Conservation (phyloP, 2,797 vertebrate species). For the Leptatherina wallacei region DNA sequence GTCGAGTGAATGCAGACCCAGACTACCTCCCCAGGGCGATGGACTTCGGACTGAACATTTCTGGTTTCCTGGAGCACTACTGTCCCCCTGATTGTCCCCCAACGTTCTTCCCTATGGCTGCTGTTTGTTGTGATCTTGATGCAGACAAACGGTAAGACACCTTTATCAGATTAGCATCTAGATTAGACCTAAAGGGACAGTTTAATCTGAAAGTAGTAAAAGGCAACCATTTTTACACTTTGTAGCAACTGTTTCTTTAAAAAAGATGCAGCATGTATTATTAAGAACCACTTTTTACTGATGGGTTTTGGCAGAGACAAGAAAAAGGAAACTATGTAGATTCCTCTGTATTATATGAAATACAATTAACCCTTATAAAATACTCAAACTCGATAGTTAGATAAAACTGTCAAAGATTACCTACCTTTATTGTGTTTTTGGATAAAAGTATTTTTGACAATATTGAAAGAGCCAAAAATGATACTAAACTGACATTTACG, state of each 20-base stretch:
- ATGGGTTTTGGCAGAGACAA: not conserved
- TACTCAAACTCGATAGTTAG: not conserved
- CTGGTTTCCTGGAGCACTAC: conserved; percentile 94
- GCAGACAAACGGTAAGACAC: conserved; percentile 92
- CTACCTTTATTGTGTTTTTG: conserved; percentile 4
- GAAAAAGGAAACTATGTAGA: not conserved
- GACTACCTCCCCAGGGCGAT: conserved; percentile 94
- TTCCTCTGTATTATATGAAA: not conserved
- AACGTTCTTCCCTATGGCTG: conserved; percentile 93
- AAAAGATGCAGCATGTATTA: not conserved
- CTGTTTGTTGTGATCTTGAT: conserved; percentile 94
- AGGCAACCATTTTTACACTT: not conserved
- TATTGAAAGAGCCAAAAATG: not conserved
- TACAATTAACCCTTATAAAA: not conserved
- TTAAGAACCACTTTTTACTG: not conserved
- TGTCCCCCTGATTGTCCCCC: conserved; percentile 89
- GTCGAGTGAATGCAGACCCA: conserved; percentile 94
- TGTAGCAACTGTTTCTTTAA: not conserved
- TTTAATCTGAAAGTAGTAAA: not conserved
- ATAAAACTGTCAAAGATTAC: not conserved
- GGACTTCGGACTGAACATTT: conserved; percentile 94
- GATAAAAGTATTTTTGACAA: not conserved
- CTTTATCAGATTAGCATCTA: conserved; percentile 2
- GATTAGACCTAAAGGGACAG: conserved; percentile 13
- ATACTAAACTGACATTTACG: not conserved